Base-by-base conservation (phyloP, 2,888 invertebrate species). In the Ophion ellenae region DNA sequence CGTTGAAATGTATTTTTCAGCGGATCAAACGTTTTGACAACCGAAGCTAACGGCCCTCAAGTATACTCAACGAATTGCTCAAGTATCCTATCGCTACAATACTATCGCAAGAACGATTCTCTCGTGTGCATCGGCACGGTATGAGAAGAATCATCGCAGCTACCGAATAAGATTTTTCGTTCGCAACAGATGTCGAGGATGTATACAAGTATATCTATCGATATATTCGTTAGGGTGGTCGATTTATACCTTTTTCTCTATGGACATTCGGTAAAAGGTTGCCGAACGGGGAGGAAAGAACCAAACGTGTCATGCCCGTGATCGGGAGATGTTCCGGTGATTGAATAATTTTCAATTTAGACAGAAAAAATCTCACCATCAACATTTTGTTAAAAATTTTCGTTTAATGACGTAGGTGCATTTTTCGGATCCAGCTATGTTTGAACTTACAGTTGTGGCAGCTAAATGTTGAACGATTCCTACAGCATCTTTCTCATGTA, bases 81-180 rank as follows among this genome's bases (percentile, higher is more conserved):
- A 89, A 94, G 93, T 83, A 93, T 94, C 83, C 89, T 94, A 66
- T 93, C 94, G 24, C 89, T 94, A 82, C 92, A 92, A 86, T 94
- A 93, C 87, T 92, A 93, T 70, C 90, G 89, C 32, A 93, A 93
- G 86, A 93, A 92, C 77, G 92, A 89, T 90, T 93, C 94, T 59
- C 91, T 93, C 45, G 90, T 94, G 76, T 94, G 94, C 86, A 92
- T 94, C 32, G 94, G 94, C 47, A 93, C 93, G 17, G 89, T 88
- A 78, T 88, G 85, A 87, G 77, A 76, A 28, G 66, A 40, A 47
- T 53, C 69, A 63, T 64, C 57, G 66, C 36, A 10, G 53, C 45
- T 70, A 57, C 17, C 45, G 77, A 69, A 45, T 40, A 64, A 28
- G 77, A 77, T 59, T 82, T 66, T 63, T 71, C 47, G 80, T 36